Conservation (phyloP, 2,113 vertebrate genomes). For the Istiophorus platypterus region DNA sequence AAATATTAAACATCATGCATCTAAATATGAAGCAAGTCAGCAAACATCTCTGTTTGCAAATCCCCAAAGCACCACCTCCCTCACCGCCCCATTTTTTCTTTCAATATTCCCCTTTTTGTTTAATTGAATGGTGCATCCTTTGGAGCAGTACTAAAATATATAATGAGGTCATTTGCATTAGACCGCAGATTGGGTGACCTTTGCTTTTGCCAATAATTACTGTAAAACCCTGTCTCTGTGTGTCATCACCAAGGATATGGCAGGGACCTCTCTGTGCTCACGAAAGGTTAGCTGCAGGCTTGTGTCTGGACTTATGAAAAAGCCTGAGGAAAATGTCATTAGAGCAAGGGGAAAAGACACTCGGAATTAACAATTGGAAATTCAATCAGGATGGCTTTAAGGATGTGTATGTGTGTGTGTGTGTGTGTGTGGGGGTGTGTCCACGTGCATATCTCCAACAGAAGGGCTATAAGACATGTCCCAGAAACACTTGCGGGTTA, state of each 20-base stretch:
- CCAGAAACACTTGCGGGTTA: conserved; percentile 23
- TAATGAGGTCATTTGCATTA: conserved; percentile 91
- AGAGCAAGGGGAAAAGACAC: conserved; percentile 78
- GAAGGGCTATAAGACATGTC: conserved; percentile 20
- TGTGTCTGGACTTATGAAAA: conserved; percentile 85
- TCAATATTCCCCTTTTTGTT: conserved; percentile 63
- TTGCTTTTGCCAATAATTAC: conserved; percentile 92
- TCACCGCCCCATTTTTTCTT: background rate
- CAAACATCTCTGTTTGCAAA: conserved; percentile 1
- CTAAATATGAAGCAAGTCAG: conserved; percentile 22
- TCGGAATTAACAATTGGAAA: conserved; percentile 79
- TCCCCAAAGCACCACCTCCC: background rate
- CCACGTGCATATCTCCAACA: conserved; percentile 20
- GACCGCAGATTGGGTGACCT: conserved; percentile 88
- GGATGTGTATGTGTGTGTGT: conserved; percentile 40
- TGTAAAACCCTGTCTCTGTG: conserved; percentile 83
- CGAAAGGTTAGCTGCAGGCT: conserved; percentile 85
- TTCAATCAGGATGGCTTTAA: conserved; percentile 77
- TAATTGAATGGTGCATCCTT: conserved; percentile 86
- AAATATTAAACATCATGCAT: background rate
- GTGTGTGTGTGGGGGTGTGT: background rate
- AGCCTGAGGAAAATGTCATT: conserved; percentile 83
- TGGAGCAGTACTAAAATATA: conserved; percentile 84
- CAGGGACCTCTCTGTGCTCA: conserved; percentile 76
- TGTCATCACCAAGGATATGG: conserved; percentile 79